Percentiles rank a stretch among this genome's conserved stretches.
Evolutionary conservation across 1,140 invertebrate species (phyloP).

Genomic region (Pararge aegeria): DNA sequence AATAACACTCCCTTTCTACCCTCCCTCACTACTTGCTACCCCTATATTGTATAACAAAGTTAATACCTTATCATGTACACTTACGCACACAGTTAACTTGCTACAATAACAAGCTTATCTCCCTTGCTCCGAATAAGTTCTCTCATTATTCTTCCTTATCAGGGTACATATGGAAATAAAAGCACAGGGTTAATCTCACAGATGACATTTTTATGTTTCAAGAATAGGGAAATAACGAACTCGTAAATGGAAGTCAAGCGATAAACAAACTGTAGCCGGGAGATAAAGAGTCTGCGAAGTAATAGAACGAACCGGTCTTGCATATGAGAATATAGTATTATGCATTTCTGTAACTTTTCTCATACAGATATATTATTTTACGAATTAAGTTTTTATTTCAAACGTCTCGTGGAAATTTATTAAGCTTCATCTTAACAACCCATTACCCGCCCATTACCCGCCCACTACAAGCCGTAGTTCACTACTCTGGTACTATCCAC

Average conservation of each 20-base stretch:
- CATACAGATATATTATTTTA: not conserved
- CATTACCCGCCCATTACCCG: too few relatives aligned
- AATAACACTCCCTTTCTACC: too few relatives aligned
- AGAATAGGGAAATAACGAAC: slow-evolving; percentile 75
- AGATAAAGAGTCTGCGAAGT: slow-evolving; percentile 30
- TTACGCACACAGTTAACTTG: slow-evolving; percentile 38
- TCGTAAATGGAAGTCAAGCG: slow-evolving; percentile 64
- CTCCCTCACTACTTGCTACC: too few relatives aligned
- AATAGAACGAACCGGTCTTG: not conserved
- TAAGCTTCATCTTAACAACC: too few relatives aligned
- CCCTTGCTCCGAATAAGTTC: slow-evolving; percentile 54
- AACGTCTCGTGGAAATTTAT: too few relatives aligned
- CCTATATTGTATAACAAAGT: not conserved
- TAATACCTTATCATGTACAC: slow-evolving; percentile 6
- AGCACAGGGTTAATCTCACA: slow-evolving; percentile 55
- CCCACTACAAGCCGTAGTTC: too few relatives aligned
- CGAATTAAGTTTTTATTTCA: not conserved
- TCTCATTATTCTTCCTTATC: slow-evolving; percentile 74
- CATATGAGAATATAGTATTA: not conserved
- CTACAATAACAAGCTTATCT: slow-evolving; percentile 64
- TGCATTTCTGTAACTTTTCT: not conserved
- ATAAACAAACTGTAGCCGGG: slow-evolving; percentile 62
- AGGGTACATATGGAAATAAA: slow-evolving; percentile 62
- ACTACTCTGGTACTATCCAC: too few relatives aligned
- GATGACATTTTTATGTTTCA: slow-evolving; percentile 71